phyloP scores from a whole-genome alignment of 2,888 invertebrate genomes.

The Alloplasta piceator region DNA sequence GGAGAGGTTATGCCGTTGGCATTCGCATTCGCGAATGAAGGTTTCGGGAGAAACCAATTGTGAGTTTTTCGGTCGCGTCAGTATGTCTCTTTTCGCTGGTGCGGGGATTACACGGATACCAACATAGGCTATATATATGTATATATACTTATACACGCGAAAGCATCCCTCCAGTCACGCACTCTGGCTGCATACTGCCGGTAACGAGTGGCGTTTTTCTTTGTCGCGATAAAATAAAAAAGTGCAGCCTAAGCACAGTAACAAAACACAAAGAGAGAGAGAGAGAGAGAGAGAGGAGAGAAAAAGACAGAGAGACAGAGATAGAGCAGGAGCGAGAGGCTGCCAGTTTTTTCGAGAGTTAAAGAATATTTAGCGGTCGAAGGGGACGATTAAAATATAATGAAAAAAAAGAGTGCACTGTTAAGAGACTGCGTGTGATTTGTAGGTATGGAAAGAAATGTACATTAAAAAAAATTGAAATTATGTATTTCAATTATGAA shows the following conservation, averaged over 20 bases:
- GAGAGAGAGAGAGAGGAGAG: constrained; percentile 69
- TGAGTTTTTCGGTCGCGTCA: constrained; percentile 75
- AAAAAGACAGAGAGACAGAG: constrained; percentile 67
- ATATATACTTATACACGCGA: constrained; percentile 45
- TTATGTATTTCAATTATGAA: too few relatives aligned
- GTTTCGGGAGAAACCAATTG: constrained; percentile 53
- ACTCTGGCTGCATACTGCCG: constrained; percentile 48
- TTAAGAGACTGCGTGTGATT: constrained; percentile 33
- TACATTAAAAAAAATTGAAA: constrained; percentile 5
- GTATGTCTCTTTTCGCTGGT: constrained; percentile 65
- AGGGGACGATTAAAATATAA: constrained; percentile 60
- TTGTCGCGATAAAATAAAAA: constrained; percentile 51
- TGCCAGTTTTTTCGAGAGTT: constrained; percentile 61
- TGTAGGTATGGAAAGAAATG: constrained; percentile 6
- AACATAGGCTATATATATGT: constrained; percentile 10
- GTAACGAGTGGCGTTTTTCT: constrained; percentile 36
- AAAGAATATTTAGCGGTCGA: constrained; percentile 42
- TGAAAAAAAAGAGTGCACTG: constrained; percentile 51
- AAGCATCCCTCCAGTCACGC: constrained; percentile 28
- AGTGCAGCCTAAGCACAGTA: constrained; percentile 62
- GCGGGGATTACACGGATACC: constrained; percentile 45
- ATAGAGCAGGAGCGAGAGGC: constrained; percentile 67
- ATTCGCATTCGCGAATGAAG: constrained; percentile 38
- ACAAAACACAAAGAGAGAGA: constrained; percentile 56
- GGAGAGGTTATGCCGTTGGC: constrained; percentile 37